These are phyloP conservation scores for Cerastis rubricosa DNA, from an alignment of 2,888 invertebrate species.

Conservation along the genomic window DNA sequence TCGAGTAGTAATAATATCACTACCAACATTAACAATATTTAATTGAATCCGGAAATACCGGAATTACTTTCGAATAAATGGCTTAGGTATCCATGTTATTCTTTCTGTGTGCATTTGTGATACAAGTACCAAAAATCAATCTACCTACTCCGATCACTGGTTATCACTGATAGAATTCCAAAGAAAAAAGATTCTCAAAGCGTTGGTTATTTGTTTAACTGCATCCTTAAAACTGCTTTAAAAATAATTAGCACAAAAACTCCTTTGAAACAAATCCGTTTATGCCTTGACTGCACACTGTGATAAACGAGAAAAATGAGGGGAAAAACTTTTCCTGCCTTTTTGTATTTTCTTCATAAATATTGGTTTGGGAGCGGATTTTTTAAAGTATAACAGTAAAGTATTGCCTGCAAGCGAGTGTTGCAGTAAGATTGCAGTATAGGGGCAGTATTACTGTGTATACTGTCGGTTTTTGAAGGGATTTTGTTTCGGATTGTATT, in stretches of 20 bases:
- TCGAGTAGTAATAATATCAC: too few species aligned
- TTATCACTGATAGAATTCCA: not conserved
- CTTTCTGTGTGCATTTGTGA: too few species aligned
- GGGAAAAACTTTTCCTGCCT: slow-evolving; percentile 33
- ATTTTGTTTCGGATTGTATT: slow-evolving; percentile 26
- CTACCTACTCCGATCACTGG: too few species aligned
- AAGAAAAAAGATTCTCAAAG: not conserved
- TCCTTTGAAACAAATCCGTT: slow-evolving; percentile 42
- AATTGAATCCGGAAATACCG: too few species aligned
- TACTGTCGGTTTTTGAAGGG: slow-evolving; percentile 26
- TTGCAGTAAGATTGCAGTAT: slow-evolving; percentile 64
- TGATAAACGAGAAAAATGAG: slow-evolving; percentile 60
- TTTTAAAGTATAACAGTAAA: slow-evolving; percentile 67
- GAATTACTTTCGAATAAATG: too few species aligned
- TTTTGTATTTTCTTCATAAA: slow-evolving; percentile 67
- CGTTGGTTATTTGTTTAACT: not conserved
- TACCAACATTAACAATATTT: too few species aligned
- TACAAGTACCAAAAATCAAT: too few species aligned
- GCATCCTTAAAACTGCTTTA: not conserved
- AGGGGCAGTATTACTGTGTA: slow-evolving; percentile 24
- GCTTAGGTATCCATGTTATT: too few species aligned
- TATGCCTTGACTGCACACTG: slow-evolving; percentile 52
- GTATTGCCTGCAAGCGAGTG: slow-evolving; percentile 65
- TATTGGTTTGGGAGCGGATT: slow-evolving; percentile 64
- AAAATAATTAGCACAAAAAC: slow-evolving; percentile 47